These are phyloP conservation scores for Lathamus discolor DNA, from an alignment of 2,113 vertebrate genomes.

Conservation along the genomic window DNA sequence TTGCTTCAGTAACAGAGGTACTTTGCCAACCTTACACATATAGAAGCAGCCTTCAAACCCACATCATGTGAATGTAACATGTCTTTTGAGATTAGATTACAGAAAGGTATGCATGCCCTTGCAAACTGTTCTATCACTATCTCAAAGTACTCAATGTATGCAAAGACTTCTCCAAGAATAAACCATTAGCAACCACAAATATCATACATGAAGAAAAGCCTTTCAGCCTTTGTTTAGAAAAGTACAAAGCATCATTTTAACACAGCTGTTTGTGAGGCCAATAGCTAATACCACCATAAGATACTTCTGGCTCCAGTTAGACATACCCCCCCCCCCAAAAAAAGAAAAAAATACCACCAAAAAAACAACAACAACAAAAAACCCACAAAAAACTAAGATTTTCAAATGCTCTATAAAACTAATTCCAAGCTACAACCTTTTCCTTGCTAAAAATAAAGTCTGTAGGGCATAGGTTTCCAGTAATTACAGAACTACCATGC, in stretches of 20 bases:
- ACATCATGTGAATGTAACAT: conserved; percentile 38
- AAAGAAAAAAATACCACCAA: neutral
- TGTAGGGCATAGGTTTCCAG: neutral
- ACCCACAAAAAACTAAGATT: neutral
- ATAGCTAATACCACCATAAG: neutral
- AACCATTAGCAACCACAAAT: conserved; percentile 43
- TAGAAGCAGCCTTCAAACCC: conserved; percentile 14
- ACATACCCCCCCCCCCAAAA: neutral
- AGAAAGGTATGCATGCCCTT: conserved; percentile 56
- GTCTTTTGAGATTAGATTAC: conserved; percentile 66
- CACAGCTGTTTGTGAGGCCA: neutral
- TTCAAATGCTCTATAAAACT: neutral
- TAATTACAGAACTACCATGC: neutral
- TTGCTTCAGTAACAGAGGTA: neutral
- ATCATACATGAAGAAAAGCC: conserved; percentile 1
- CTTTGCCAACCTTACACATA: neutral
- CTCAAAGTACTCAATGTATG: conserved; percentile 18
- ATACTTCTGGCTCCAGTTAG: neutral
- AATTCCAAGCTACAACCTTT: neutral
- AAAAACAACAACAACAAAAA: too few relatives aligned
- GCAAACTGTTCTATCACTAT: conserved; percentile 20
- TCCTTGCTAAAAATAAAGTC: conserved; percentile 32
- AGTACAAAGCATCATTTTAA: neutral
- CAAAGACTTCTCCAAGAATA: conserved; percentile 68
- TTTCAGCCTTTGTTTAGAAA: conserved; percentile 30